A percentile compares a stretch with the other conserved stretches of the same genome.
These are phyloP conservation scores for Choreutis nemorana DNA, from an alignment of 2,888 invertebrate species.

Conservation along the genomic window DNA sequence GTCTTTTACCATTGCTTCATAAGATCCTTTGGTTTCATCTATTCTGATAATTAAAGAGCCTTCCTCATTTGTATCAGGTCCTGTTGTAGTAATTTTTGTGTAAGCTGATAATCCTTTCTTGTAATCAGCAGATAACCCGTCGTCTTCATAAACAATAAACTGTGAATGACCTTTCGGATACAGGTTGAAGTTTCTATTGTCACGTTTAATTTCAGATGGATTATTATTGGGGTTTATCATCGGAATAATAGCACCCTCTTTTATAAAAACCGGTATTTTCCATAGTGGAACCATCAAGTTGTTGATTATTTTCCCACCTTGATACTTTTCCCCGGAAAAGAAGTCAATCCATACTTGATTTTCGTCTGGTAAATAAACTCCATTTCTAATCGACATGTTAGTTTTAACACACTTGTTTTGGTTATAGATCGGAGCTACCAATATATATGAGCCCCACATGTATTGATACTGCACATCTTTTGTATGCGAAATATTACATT, in stretches of 20 bases:
- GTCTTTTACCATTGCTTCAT: conserved; percentile 30
- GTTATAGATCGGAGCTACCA: conserved; percentile 48
- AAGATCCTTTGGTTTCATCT: conserved; percentile 33
- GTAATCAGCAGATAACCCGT: conserved; percentile 39
- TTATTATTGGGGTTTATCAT: conserved; percentile 47
- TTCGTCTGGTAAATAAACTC: conserved; percentile 37
- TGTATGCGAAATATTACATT: conserved; percentile 30
- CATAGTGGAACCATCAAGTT: conserved; percentile 37
- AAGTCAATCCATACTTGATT: conserved; percentile 49
- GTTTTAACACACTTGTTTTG: conserved; percentile 14
- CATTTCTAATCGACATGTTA: conserved; percentile 29
- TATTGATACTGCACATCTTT: conserved; percentile 50
- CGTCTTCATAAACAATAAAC: conserved; percentile 48
- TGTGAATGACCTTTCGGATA: conserved; percentile 34
- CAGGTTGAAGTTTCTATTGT: conserved; percentile 32
- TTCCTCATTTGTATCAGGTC: conserved; percentile 23
- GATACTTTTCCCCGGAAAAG: conserved; percentile 44
- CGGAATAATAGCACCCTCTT: conserved; percentile 51
- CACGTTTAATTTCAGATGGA: conserved; percentile 34
- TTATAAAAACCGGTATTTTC: conserved; percentile 50
- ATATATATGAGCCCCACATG: conserved; percentile 54
- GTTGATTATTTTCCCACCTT: conserved; percentile 46
- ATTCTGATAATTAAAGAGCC: conserved; percentile 32
- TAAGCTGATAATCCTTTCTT: conserved; percentile 25
- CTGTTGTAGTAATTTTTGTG: conserved; percentile 24